phyloP scores from a whole-genome alignment of 2,888 invertebrate species.

The Mesorhabditis belari region DNA sequence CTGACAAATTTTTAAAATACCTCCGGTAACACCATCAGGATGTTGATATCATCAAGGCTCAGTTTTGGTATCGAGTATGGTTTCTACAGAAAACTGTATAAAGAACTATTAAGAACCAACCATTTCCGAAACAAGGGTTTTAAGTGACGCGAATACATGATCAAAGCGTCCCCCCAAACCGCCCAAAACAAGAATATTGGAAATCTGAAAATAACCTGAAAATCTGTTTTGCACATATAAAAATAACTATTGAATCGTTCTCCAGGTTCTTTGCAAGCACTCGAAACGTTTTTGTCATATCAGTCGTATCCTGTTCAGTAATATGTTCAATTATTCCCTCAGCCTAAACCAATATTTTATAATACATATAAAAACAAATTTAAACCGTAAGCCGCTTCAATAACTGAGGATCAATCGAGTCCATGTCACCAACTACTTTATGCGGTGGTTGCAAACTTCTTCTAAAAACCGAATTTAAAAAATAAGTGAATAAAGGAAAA shows the following conservation, averaged over 20 bases:
- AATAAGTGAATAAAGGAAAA: neutral
- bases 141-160: conserved; percentile 39
- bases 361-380: too few relatives aligned
- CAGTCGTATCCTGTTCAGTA: neutral
- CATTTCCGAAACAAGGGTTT: conserved; percentile 16
- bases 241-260: neutral
- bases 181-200: conserved; percentile 24
- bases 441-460: conserved; percentile 24
- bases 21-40: too few relatives aligned
- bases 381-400: neutral
- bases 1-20: too few relatives aligned
- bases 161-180: conserved; percentile 46
- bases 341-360: too few relatives aligned
- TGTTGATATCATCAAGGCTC: too few relatives aligned
- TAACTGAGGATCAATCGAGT: conserved; percentile 24
- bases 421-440: conserved; percentile 40
- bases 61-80: too few relatives aligned
- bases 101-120: neutral
- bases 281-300: neutral
- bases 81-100: neutral
- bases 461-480: too few relatives aligned
- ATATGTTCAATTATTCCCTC: neutral
- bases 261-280: neutral
- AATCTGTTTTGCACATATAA: too few relatives aligned
- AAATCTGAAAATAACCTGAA: conserved; percentile 5